phyloP scores from a whole-genome alignment of 2,888 invertebrate species.

The Callinectes sapidus region DNA sequence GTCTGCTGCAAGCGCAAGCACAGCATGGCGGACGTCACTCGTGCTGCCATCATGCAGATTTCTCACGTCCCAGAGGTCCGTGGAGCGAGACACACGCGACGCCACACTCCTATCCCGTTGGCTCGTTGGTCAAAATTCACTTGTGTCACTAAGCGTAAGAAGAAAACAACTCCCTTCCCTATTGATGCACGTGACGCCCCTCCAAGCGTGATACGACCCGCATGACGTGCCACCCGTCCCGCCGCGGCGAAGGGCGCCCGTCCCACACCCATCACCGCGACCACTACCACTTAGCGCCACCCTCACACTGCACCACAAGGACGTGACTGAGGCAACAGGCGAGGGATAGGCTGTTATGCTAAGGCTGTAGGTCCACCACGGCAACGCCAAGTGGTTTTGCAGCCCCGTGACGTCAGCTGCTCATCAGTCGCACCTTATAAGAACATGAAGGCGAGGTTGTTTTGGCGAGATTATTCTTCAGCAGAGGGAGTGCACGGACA shows the following conservation, averaged over 20 bases:
- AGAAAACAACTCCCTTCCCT: not conserved
- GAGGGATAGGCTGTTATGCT: not conserved
- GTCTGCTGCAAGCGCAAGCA: not conserved
- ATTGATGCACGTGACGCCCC: slow-evolving; percentile 26
- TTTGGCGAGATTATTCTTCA: not conserved
- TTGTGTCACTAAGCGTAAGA: not conserved
- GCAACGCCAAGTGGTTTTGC: slow-evolving; percentile 9
- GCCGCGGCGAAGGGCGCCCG: not conserved
- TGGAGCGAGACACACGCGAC: not conserved
- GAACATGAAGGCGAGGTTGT: not conserved
- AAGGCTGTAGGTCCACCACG: not conserved
- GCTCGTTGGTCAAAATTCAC: not conserved
- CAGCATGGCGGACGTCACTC: not conserved
- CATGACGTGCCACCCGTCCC: not conserved
- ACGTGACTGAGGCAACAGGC: slow-evolving; percentile 26
- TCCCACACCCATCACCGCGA: not conserved
- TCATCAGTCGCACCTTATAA: slow-evolving; percentile 2
- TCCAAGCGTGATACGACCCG: not conserved
- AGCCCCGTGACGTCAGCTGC: not conserved
- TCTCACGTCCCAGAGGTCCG: not conserved
- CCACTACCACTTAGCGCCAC: not conserved
- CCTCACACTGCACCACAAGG: not conserved
- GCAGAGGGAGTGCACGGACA: not conserved
- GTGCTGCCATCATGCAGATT: not conserved
- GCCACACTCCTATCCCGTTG: not conserved